Evolutionary conservation across 2,113 vertebrate species (phyloP).

Genomic region (Paramisgurnus dabryanus): DNA sequence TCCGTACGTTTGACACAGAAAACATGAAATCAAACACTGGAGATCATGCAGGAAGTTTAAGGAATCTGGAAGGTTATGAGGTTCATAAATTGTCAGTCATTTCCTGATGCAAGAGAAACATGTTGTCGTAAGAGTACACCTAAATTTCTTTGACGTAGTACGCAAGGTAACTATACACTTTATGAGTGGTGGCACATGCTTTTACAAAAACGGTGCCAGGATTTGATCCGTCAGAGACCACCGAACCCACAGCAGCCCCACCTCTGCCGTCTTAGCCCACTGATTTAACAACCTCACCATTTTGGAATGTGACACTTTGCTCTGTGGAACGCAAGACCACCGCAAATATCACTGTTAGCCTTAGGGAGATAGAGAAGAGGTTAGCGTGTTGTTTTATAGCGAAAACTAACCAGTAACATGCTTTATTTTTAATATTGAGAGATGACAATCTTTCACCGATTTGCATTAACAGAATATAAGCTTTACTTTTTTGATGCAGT

Average conservation of each 20-base stretch:
- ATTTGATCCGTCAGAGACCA: constrained; percentile 22
- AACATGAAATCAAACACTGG: not conserved
- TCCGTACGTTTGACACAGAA: constrained; percentile 49
- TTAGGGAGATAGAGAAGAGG: constrained; percentile 18
- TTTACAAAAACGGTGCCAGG: not conserved
- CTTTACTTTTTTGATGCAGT: too few species aligned
- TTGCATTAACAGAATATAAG: too few species aligned
- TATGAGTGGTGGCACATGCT: not conserved
- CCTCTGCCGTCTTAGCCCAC: constrained; percentile 62
- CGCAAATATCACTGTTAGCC: constrained; percentile 57
- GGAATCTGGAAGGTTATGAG: not conserved
- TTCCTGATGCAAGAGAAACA: not conserved
- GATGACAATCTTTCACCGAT: too few species aligned
- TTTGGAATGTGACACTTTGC: constrained; percentile 65
- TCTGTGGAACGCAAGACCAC: constrained; percentile 60
- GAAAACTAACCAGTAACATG: not conserved
- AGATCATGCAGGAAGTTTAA: not conserved
- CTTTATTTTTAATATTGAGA: too few species aligned
- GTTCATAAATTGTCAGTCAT: not conserved
- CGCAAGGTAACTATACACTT: not conserved
- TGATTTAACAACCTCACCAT: constrained; percentile 53
- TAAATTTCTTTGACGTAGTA: not conserved
- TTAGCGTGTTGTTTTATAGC: not conserved
- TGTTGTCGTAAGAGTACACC: too few species aligned
- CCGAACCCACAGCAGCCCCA: constrained; percentile 27